A percentile compares a stretch with the other conserved stretches of the same genome.
Evolutionary conservation across 2,797 vertebrate species (phyloP).

Genomic region (Anabas testudineus): DNA sequence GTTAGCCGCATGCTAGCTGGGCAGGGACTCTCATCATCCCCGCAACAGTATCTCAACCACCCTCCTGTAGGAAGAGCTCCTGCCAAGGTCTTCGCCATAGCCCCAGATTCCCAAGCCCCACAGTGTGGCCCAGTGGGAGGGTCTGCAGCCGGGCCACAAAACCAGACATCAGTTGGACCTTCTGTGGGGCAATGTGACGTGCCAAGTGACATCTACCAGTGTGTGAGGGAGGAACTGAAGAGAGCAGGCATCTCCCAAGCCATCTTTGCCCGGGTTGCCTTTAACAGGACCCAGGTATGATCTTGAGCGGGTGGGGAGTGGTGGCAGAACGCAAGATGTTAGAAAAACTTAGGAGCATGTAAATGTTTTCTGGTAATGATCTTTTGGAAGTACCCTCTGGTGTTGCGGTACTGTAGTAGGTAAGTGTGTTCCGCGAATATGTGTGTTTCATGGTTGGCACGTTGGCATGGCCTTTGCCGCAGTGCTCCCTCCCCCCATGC

Average conservation of each 20-base stretch:
- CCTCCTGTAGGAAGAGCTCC: slow-evolving; percentile 90
- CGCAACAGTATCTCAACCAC: slow-evolving; percentile 98
- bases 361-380: slow-evolving; percentile 37
- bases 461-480: slow-evolving; percentile 76
- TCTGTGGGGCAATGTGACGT: slow-evolving; percentile 75
- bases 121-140: slow-evolving; percentile 80
- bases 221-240: slow-evolving; percentile 98
- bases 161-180: slow-evolving; percentile 43
- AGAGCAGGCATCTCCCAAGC: slow-evolving; percentile 99
- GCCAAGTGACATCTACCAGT: slow-evolving; percentile 96
- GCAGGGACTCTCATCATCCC: slow-evolving; percentile 89
- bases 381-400: slow-evolving; percentile 26
- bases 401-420: slow-evolving; percentile 25
- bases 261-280: slow-evolving; percentile 98
- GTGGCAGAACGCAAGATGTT: slow-evolving; percentile 4
- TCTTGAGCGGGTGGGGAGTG: not conserved
- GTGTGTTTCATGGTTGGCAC: slow-evolving; percentile 61
- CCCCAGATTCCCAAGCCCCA: slow-evolving; percentile 88
- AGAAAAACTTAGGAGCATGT: slow-evolving; percentile 10
- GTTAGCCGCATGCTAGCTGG: slow-evolving; percentile 97
- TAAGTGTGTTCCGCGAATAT: slow-evolving; percentile 36
- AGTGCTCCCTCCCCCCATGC: slow-evolving; percentile 62
- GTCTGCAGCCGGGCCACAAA: slow-evolving; percentile 81
- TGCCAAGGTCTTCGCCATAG: slow-evolving; percentile 89
- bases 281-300: slow-evolving; percentile 99